These are phyloP conservation scores for Dreissena polymorpha DNA, from an alignment of 1,140 invertebrate genomes.

Conservation along the genomic window DNA sequence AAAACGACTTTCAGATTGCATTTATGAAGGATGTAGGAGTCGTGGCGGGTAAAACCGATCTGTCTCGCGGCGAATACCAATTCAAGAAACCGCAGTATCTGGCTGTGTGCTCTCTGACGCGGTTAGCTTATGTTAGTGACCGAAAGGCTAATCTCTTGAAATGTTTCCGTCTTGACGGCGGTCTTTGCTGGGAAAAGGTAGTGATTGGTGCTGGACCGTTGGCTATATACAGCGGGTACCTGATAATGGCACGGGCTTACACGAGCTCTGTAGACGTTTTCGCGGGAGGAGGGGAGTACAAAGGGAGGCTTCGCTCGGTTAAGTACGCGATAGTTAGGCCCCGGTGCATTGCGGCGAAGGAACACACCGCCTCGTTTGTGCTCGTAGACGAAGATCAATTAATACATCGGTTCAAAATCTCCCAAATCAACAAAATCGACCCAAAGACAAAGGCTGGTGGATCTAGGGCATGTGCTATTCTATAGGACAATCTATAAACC, in stretches of 20 bases:
- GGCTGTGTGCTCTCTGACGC: slow-evolving; percentile 33
- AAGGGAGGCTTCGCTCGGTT: slow-evolving; percentile 25
- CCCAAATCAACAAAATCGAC: background rate
- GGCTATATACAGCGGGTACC: slow-evolving; percentile 19
- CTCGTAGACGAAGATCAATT: slow-evolving; percentile 38
- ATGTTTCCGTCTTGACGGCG: slow-evolving; percentile 41
- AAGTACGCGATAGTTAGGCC: slow-evolving; percentile 21
- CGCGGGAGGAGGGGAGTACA: slow-evolving; percentile 1
- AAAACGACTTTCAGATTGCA: slow-evolving; percentile 13
- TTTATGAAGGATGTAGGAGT: slow-evolving; percentile 30
- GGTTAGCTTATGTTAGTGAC: slow-evolving; percentile 38
- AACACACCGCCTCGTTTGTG: slow-evolving; percentile 10
- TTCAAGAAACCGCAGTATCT: slow-evolving; percentile 32
- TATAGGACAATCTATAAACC: too few species aligned
- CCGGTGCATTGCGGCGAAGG: background rate
- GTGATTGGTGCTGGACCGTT: slow-evolving; percentile 26
- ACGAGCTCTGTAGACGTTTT: slow-evolving; percentile 34
- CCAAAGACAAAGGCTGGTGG: too few species aligned
- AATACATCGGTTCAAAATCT: slow-evolving; percentile 17
- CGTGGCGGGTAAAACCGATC: slow-evolving; percentile 5
- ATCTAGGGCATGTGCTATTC: too few species aligned
- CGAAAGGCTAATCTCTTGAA: slow-evolving; percentile 23
- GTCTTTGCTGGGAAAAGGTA: slow-evolving; percentile 31
- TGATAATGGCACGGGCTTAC: slow-evolving; percentile 29
- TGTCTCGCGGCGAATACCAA: slow-evolving; percentile 13